These are phyloP conservation scores for Sisyra terminalis DNA, from an alignment of 2,888 invertebrate species.

Conservation along the genomic window DNA sequence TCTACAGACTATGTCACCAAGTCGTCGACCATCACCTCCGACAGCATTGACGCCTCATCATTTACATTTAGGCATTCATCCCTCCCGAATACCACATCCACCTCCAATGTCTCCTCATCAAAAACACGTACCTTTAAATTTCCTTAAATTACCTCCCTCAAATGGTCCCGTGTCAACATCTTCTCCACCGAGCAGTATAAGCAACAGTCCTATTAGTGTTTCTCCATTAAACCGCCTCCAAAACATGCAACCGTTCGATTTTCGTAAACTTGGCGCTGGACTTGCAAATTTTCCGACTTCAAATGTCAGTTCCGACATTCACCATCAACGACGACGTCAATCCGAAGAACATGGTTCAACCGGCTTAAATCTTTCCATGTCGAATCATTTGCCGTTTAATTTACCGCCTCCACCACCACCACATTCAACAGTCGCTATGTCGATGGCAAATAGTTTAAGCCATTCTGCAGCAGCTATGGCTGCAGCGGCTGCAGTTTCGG, in stretches of 20 bases:
- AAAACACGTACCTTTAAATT: conserved; percentile 26
- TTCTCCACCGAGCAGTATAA: conserved; percentile 39
- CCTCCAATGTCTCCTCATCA: conserved; percentile 31
- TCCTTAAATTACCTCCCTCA: conserved; percentile 28
- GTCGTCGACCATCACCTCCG: conserved; percentile 46
- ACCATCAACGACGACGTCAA: conserved; percentile 29
- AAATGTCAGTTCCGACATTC: conserved; percentile 21
- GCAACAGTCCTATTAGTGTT: conserved; percentile 43
- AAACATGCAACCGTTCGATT: conserved; percentile 93
- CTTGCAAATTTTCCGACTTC: conserved; percentile 36
- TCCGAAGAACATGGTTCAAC: conserved; percentile 29
- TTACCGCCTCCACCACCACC: conserved; percentile 39
- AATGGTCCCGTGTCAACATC: conserved; percentile 35
- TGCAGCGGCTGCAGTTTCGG: conserved; percentile 42
- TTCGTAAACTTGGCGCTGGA: conserved; percentile 56
- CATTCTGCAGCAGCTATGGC: conserved; percentile 49
- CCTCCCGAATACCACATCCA: conserved; percentile 12
- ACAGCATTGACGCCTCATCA: conserved; percentile 30
- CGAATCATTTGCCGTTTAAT: conserved; percentile 44
- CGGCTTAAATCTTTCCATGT: conserved; percentile 42
- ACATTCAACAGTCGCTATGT: conserved; percentile 35
- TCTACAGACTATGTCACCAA: conserved; percentile 46
- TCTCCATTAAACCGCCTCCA: conserved; percentile 79
- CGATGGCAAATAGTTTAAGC: conserved; percentile 34
- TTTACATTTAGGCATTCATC: conserved; percentile 20